Evolutionary conservation across 2,888 invertebrate species (phyloP).

Genomic region (Chesias legatella): DNA sequence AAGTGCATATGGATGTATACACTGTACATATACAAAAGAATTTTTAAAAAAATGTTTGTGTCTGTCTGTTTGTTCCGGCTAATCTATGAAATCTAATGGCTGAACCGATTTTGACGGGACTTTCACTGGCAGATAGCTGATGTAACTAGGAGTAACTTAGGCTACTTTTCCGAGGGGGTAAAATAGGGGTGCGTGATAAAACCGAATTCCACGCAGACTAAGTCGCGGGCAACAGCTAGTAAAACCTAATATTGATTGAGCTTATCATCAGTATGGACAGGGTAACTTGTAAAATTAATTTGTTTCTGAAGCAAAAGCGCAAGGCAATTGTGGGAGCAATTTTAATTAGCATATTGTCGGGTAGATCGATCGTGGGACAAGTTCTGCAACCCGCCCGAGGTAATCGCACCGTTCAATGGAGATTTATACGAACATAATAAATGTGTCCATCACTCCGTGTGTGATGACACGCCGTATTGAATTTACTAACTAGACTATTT

Average conservation of each 20-base stretch:
- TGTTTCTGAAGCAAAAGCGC: constrained; percentile 9
- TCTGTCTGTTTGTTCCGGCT: no score
- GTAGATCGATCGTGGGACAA: constrained; percentile 41
- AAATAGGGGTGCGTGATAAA: no score
- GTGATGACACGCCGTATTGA: constrained; percentile 33
- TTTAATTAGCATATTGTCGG: constrained; percentile 47
- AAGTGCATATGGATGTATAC: no score
- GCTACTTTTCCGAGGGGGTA: no score
- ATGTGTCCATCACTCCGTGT: constrained; percentile 32
- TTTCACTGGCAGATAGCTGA: no score
- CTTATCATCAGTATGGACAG: constrained; percentile 9
- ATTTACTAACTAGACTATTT: constrained; percentile 31
- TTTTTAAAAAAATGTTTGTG: no score
- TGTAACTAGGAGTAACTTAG: no score
- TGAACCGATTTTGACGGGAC: no score
- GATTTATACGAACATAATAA: constrained; percentile 36
- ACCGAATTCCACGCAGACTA: no score
- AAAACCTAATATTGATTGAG: neutral
- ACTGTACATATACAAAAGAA: no score
- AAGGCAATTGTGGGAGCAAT: constrained; percentile 32
- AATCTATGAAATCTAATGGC: no score
- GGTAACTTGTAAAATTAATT: constrained; percentile 15
- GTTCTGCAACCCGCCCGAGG: constrained; percentile 33
- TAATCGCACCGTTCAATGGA: constrained; percentile 29
- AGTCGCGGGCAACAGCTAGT: no score